Conservation (phyloP, 2,797 vertebrate species). For the Erpetoichthys calabaricus region DNA sequence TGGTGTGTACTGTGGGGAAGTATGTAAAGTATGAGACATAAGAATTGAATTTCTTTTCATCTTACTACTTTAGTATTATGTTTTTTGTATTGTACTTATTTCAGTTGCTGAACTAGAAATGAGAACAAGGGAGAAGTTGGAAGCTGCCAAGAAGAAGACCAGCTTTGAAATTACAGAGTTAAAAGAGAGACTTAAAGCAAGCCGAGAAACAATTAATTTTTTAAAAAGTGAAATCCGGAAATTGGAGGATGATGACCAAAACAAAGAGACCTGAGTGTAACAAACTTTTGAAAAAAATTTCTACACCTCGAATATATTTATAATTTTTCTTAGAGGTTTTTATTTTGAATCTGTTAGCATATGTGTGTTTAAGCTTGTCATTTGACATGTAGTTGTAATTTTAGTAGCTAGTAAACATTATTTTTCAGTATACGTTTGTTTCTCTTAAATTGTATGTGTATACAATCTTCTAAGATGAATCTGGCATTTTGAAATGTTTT, state of each 20-base stretch:
- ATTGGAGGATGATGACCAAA: slow-evolving; percentile 87
- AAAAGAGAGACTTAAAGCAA: slow-evolving; percentile 92
- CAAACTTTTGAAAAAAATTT: too few species aligned
- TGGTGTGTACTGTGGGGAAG: not conserved
- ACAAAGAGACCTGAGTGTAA: slow-evolving; percentile 69
- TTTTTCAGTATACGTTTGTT: too few species aligned
- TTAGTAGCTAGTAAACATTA: too few species aligned
- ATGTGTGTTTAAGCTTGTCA: not conserved
- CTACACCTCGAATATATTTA: not conserved
- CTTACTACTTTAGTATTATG: not conserved
- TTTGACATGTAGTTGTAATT: not conserved
- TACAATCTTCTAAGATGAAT: too few species aligned
- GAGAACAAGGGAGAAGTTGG: slow-evolving; percentile 86
- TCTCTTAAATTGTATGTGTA: too few species aligned
- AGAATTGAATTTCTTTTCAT: not conserved
- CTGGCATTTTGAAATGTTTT: too few species aligned
- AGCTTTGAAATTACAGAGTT: slow-evolving; percentile 92
- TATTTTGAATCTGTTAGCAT: not conserved
- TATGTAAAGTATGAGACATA: not conserved
- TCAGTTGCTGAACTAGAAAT: slow-evolving; percentile 82
- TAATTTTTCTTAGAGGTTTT: not conserved
- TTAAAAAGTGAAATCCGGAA: slow-evolving; percentile 89
- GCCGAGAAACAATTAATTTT: slow-evolving; percentile 91
- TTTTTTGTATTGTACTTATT: slow-evolving; percentile 10
- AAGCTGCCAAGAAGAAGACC: slow-evolving; percentile 86